These are phyloP conservation scores for Drosophila obscura DNA, from an alignment of 1,140 invertebrate genomes.

Conservation along the genomic window DNA sequence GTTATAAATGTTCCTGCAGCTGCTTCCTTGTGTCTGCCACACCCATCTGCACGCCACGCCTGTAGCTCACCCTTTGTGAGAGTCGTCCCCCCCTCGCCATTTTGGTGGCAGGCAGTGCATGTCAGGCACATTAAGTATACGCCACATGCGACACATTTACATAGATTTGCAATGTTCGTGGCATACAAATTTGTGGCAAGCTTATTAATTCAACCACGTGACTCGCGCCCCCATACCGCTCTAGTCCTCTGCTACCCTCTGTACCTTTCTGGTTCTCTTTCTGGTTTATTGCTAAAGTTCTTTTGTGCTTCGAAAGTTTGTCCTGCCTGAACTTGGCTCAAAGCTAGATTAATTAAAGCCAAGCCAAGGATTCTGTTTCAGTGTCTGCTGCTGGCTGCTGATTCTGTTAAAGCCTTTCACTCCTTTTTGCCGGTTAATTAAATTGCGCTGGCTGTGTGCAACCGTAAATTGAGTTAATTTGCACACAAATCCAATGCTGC, in stretches of 20 bases:
- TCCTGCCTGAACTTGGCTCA: conserved; percentile 28
- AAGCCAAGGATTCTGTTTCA: too few relatives aligned
- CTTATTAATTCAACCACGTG: conserved; percentile 70
- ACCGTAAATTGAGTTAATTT: conserved; percentile 72
- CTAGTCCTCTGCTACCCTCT: too few relatives aligned
- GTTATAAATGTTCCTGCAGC: conserved; percentile 67
- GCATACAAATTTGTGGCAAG: conserved; percentile 51
- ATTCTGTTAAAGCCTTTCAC: conserved; percentile 21
- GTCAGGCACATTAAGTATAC: conserved; percentile 72
- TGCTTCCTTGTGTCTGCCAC: conserved; percentile 8
- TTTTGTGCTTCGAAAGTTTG: not conserved
- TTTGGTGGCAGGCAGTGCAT: conserved; percentile 47
- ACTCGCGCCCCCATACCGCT: conserved; percentile 8
- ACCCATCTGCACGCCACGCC: not conserved
- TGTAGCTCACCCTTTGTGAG: not conserved
- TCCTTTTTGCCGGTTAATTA: conserved; percentile 57
- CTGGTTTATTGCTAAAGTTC: too few relatives aligned
- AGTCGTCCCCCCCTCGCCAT: not conserved
- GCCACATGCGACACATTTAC: conserved; percentile 72
- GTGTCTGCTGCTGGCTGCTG: not conserved
- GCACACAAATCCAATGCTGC: conserved; percentile 62
- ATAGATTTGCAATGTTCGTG: conserved; percentile 67
- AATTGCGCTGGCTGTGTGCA: conserved; percentile 56
- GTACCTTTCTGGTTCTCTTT: too few relatives aligned
- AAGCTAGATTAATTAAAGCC: conserved; percentile 34